phyloP scores from a whole-genome alignment of 2,888 invertebrate genomes.

The Ceriagrion tenellum region DNA sequence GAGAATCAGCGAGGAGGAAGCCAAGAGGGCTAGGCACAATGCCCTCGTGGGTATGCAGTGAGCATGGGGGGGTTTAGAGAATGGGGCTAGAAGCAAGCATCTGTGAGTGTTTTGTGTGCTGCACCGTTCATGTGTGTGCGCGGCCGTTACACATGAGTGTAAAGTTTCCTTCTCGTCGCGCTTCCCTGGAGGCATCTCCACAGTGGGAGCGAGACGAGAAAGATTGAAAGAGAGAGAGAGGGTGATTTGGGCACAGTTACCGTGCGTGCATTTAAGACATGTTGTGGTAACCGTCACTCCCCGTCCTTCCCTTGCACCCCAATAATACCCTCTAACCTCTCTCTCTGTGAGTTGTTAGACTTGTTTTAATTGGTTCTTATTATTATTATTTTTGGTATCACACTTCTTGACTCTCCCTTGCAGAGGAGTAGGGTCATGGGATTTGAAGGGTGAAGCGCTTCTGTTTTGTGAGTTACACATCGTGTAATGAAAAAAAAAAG shows the following conservation, averaged over 20 bases:
- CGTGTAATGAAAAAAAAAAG: conserved; percentile 42
- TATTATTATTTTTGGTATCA: conserved; percentile 51
- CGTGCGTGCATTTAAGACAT: conserved; percentile 67
- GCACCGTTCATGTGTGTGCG: not conserved
- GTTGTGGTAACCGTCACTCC: conserved; percentile 66
- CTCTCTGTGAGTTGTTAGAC: conserved; percentile 51
- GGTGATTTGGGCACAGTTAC: conserved; percentile 49
- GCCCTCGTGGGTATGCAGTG: conserved; percentile 71
- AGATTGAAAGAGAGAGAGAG: conserved; percentile 33
- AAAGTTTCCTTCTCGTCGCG: conserved; percentile 13
- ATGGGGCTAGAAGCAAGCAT: conserved; percentile 20
- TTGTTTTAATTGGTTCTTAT: conserved; percentile 50
- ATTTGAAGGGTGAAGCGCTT: conserved; percentile 46
- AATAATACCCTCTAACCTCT: conserved; percentile 53
- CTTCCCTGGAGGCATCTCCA: not conserved
- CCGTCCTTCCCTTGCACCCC: conserved; percentile 61
- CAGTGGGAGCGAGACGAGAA: not conserved
- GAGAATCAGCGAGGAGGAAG: conserved; percentile 97
- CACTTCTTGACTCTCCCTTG: conserved; percentile 18
- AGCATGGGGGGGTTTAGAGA: not conserved
- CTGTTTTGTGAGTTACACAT: conserved; percentile 52
- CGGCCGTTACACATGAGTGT: not conserved
- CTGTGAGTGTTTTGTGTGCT: not conserved
- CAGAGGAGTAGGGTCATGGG: not conserved
- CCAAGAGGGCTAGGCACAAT: conserved; percentile 94